Conservation (phyloP, 2,797 vertebrate genomes). For the Linurgus olivaceus region DNA sequence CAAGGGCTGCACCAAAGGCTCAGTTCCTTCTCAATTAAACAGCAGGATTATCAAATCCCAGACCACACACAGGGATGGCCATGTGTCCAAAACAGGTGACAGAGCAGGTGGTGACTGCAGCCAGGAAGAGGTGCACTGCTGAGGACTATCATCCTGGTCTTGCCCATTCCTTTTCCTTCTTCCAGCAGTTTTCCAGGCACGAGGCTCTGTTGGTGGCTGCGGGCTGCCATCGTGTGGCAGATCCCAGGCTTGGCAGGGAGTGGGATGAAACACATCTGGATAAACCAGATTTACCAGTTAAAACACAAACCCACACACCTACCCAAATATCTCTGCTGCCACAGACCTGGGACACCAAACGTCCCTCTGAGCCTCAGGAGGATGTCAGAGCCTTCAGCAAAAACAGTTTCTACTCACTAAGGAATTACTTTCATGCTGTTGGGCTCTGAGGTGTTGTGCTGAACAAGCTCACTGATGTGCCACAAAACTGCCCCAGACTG, state of each 20-base stretch:
- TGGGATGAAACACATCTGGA: neutral
- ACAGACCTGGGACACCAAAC: neutral
- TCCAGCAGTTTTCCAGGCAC: neutral
- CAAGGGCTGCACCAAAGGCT: neutral
- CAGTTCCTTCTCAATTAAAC: neutral
- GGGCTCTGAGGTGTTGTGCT: fast-evolving
- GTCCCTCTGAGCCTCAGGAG: neutral
- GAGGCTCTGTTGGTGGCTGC: neutral
- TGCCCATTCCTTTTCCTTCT: neutral
- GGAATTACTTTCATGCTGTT: neutral
- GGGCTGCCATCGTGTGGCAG: constrained; percentile 74
- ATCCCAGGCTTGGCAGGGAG: neutral
- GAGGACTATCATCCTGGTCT: neutral
- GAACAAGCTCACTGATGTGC: neutral
- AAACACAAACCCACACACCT: neutral
- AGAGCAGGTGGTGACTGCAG: neutral
- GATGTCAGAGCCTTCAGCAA: neutral
- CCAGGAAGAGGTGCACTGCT: neutral
- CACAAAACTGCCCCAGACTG: neutral
- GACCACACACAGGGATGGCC: fast-evolving
- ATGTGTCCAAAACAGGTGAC: neutral
- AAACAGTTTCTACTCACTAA: neutral
- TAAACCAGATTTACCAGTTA: neutral
- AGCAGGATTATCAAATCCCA: neutral
- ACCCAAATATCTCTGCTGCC: neutral